Percentiles rank a stretch among this genome's conserved stretches.
Evolutionary conservation across 2,113 vertebrate genomes (phyloP).

Genomic region (Anolis carolinensis): DNA sequence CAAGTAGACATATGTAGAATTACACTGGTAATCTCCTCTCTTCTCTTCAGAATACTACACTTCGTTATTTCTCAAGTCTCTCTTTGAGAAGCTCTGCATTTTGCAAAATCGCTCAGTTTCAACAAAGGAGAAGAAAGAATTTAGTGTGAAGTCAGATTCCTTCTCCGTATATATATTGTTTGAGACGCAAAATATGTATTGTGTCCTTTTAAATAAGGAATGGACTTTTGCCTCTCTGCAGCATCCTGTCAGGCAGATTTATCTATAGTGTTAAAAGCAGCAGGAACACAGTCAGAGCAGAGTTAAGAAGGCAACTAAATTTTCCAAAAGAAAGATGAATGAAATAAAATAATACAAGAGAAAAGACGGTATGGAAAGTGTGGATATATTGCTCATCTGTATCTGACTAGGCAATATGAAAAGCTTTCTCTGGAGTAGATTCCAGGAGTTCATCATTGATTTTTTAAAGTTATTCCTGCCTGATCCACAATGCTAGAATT

Average conservation of each 20-base stretch:
- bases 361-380: neutral
- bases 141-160: neutral
- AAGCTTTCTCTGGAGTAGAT: neutral
- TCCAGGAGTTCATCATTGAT: neutral
- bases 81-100: neutral
- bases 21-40: neutral
- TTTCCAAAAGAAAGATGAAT: neutral
- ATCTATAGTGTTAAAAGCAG: neutral
- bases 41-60: fast-evolving
- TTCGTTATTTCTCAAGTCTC: fast-evolving
- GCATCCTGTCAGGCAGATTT: fast-evolving
- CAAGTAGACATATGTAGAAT: neutral
- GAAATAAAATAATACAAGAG: neutral
- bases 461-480: neutral
- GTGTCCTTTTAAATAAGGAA: neutral
- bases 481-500: slow-evolving; percentile 16
- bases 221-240: neutral
- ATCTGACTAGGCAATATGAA: neutral
- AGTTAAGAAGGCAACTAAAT: neutral
- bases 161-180: neutral
- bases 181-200: neutral
- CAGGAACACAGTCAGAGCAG: neutral
- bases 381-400: neutral
- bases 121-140: neutral
- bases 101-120: neutral